Conservation (phyloP, 1,140 invertebrate species). For the Dreissena rostriformis region DNA sequence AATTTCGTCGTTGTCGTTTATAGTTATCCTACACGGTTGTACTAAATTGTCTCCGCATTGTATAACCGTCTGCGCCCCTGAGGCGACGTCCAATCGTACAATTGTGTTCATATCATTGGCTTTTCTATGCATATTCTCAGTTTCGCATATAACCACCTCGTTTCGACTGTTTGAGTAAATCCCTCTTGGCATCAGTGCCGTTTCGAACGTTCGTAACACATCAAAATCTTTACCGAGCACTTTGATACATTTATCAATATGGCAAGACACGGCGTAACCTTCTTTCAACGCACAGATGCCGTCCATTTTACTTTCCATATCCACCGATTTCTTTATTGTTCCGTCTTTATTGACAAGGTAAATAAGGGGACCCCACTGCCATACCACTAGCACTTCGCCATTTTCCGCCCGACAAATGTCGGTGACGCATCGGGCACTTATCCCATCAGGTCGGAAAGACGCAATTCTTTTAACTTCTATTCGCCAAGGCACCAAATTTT, state of each 20-base stretch:
- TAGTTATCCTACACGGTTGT: constrained; percentile 50
- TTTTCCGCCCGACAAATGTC: constrained; percentile 37
- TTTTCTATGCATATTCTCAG: constrained; percentile 46
- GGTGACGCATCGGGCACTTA: constrained; percentile 45
- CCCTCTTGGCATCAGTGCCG: constrained; percentile 44
- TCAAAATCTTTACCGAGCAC: background rate
- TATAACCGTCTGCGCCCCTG: background rate
- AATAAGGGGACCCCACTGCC: constrained; percentile 51
- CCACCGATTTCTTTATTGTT: constrained; percentile 31
- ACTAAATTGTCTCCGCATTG: constrained; percentile 17
- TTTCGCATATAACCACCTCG: constrained; percentile 43
- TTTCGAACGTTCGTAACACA: constrained; percentile 5
- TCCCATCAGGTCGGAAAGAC: constrained; percentile 35
- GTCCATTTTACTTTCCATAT: constrained; percentile 49
- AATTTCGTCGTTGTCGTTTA: constrained; percentile 52
- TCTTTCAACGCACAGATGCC: constrained; percentile 33
- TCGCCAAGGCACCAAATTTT: constrained; percentile 42
- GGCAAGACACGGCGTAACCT: constrained; percentile 36
- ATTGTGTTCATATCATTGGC: constrained; percentile 33
- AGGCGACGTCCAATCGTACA: background rate
- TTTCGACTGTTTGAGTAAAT: constrained; percentile 5
- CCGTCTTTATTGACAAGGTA: constrained; percentile 50
- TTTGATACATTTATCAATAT: constrained; percentile 43
- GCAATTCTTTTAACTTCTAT: constrained; percentile 45
- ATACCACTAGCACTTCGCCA: constrained; percentile 36